Evolutionary conservation across 2,797 vertebrate species (phyloP).

Genomic region (Enteromius anoplus): DNA sequence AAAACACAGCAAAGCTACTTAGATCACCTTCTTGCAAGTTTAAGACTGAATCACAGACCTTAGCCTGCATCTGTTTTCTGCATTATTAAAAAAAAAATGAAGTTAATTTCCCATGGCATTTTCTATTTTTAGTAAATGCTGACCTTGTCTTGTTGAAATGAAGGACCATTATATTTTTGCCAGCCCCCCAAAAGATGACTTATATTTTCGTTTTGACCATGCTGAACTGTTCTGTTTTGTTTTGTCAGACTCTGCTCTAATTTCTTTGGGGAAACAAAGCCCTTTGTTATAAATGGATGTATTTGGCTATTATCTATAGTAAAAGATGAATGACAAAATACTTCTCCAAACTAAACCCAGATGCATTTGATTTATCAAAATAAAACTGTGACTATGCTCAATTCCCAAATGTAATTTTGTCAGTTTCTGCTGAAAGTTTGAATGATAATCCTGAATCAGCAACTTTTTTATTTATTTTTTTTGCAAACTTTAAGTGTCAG

Average conservation of each 20-base stretch:
- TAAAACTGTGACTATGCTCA: conserved; percentile 23
- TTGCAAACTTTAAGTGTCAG: not conserved
- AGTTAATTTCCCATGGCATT: not conserved
- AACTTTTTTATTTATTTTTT: conserved; percentile 15
- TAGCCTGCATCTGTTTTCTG: not conserved
- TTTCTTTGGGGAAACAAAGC: conserved; percentile 29
- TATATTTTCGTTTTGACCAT: not conserved
- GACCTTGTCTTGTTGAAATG: not conserved
- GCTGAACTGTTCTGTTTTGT: not conserved
- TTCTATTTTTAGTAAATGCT: conserved; percentile 23
- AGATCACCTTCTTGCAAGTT: not conserved
- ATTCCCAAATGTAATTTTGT: conserved; percentile 41
- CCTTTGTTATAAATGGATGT: not conserved
- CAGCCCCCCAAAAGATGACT: not conserved
- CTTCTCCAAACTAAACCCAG: not conserved
- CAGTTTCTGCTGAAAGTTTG: conserved; percentile 23
- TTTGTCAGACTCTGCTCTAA: conserved; percentile 2
- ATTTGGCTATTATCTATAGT: conserved; percentile 26
- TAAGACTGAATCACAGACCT: not conserved
- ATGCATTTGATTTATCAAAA: conserved; percentile 33
- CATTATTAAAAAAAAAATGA: not conserved
- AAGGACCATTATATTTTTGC: not conserved
- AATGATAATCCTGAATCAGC: conserved; percentile 39
- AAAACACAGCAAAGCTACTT: not conserved
- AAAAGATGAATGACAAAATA: conserved; percentile 26